These are phyloP conservation scores for Varecia variegata DNA, from an alignment of 2,797 vertebrate species.

Conservation along the genomic window DNA sequence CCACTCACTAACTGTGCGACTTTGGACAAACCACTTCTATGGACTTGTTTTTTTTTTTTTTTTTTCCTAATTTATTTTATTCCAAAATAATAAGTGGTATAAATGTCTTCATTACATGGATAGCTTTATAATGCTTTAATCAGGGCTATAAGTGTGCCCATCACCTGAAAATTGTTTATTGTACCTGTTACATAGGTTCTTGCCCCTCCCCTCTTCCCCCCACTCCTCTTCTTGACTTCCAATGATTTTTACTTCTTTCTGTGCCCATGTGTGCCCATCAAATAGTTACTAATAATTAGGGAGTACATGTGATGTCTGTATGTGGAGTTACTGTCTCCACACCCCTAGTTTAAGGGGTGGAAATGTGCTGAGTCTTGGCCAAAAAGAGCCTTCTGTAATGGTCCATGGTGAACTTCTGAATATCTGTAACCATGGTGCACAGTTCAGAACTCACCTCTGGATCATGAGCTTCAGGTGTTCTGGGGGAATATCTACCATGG, in stretches of 20 bases:
- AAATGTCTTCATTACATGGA: not conserved
- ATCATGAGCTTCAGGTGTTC: slow-evolving; percentile 92
- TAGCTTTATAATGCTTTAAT: not conserved
- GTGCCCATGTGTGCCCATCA: too few species aligned
- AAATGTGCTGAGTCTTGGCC: not conserved
- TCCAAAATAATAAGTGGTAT: not conserved
- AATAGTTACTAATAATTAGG: too few species aligned
- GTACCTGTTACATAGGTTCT: too few species aligned
- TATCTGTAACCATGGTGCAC: slow-evolving; percentile 85
- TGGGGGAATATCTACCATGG: slow-evolving; percentile 92
- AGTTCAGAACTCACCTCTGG: slow-evolving; percentile 89
- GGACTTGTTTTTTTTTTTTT: too few species aligned
- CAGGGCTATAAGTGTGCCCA: not conserved
- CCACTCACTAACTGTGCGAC: not conserved
- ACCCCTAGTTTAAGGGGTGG: not conserved
- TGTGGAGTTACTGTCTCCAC: not conserved
- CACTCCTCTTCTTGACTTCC: too few species aligned
- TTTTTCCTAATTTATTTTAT: not conserved
- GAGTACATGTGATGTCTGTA: too few species aligned
- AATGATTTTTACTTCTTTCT: too few species aligned
- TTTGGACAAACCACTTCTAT: not conserved
- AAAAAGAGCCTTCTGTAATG: slow-evolving; percentile 53
- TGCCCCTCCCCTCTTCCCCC: too few species aligned
- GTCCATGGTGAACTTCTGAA: slow-evolving; percentile 85
- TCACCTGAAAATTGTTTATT: too few species aligned